phyloP scores from a whole-genome alignment of 2,797 vertebrate species.

The Allobates femoralis region DNA sequence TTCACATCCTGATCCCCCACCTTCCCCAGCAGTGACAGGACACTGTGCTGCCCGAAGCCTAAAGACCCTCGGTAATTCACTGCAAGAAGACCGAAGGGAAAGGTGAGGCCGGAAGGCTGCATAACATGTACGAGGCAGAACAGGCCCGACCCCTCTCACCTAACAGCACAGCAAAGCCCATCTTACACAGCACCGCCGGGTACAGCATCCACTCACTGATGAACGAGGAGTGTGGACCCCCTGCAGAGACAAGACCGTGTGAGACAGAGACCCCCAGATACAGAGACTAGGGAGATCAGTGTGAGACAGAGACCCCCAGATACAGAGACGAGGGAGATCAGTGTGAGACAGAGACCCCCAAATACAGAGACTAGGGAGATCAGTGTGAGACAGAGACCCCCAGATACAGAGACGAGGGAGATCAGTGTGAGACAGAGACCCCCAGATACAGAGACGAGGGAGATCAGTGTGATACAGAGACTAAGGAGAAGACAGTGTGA shows the following conservation, averaged over 20 bases:
- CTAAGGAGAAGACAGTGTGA: no score
- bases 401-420: no score
- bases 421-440: no score
- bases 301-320: no score
- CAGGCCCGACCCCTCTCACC: conserved; percentile 77
- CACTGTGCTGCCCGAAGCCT: conserved; percentile 92
- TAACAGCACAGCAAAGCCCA: conserved; percentile 88
- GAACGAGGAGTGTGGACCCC: conserved; percentile 89
- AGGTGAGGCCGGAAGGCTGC: background rate
- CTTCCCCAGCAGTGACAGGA: conserved; percentile 88
- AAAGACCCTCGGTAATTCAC: conserved; percentile 96
- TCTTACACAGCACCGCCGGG: conserved; percentile 81
- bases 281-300: no score
- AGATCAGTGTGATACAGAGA: no score
- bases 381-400: no score
- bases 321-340: no score
- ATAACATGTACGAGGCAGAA: rapidly evolving
- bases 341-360: no score
- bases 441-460: no score
- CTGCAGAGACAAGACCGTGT: conserved; percentile 70
- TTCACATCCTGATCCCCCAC: conserved; percentile 90
- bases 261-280: background rate
- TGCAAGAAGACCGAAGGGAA: conserved; percentile 65
- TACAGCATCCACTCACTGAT: conserved; percentile 89
- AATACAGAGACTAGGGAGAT: no score